These are phyloP conservation scores for Temnothorax rugatulus DNA, from an alignment of 2,888 invertebrate species.

Conservation along the genomic window DNA sequence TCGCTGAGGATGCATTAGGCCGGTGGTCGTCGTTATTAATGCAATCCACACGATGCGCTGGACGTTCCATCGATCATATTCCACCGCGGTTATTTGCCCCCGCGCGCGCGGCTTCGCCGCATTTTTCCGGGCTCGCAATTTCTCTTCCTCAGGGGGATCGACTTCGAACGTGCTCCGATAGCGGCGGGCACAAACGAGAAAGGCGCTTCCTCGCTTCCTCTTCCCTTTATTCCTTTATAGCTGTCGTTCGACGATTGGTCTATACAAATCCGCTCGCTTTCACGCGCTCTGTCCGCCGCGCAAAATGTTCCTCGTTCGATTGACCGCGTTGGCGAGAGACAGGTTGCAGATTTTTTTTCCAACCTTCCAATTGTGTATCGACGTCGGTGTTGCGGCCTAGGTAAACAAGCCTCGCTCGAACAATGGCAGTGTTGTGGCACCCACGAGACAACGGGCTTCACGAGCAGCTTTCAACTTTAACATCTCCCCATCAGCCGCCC, in stretches of 20 bases:
- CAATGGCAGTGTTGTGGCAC: constrained; percentile 6
- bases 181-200: neutral
- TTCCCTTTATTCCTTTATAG: neutral
- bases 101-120: constrained; percentile 16
- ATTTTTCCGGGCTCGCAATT: constrained; percentile 39
- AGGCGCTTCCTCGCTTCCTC: neutral
- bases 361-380: constrained; percentile 29
- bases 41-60: constrained; percentile 61
- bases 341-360: neutral
- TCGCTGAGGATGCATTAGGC: constrained; percentile 68
- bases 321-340: neutral
- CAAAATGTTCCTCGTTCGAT: neutral
- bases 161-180: constrained; percentile 6
- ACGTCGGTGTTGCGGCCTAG: neutral
- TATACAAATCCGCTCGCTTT: constrained; percentile 12
- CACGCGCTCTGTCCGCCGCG: neutral
- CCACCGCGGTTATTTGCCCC: constrained; percentile 49
- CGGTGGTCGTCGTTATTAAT: constrained; percentile 63
- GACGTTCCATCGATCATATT: constrained; percentile 70
- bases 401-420: constrained; percentile 24
- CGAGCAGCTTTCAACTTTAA: constrained; percentile 49
- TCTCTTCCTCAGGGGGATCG: neutral
- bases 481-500: constrained; percentile 38
- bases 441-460: constrained; percentile 33
- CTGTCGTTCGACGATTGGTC: neutral